Base-by-base conservation (phyloP, 2,888 invertebrate genomes). In the Pollenia labialis region DNA sequence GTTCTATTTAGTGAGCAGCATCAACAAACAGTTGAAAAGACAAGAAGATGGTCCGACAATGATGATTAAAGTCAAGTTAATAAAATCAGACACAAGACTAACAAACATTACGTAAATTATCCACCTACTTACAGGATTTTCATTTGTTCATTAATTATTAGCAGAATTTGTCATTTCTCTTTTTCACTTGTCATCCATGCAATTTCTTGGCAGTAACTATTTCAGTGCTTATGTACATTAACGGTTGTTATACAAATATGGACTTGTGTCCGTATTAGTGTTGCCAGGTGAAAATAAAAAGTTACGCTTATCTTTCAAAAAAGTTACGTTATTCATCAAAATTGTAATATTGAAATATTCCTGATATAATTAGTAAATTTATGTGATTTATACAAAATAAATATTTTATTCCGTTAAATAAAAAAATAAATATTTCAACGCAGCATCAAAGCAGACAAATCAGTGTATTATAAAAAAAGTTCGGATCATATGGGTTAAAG, bases 31-130 rank as follows among this genome's bases (percentile, higher is more conserved):
- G 32, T 32, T 8, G 14, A 58, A 32, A 11, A 58, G 4, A 18
- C 32, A 32, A 32, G 32, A 32, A 6, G 32, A 32, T 6, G 2
- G 10, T 18, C 10, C 3, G 40, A 40, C n/a, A 58, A 32, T 23
- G 56, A 56, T 23, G 9, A 56, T 58, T 58, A 14, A 58, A 40
- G 12, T 58, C 58, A 58, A 40, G n/a, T 58, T 58, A 40, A 40
- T 58, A 40, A 58, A 58, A 58, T 58, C 40, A 14, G 58, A 58
- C 23, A 4, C 58, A 40, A 58, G 42, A 32, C 58, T n/a, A 14
- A 58, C 11, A 32, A 58, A 40, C 32, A 58, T 42, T 62, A 16
- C 42, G n/a, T 14, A 58, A 62, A 42, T 9, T 42, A 16, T 42
- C 9, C 16, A 32, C 4, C 32, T 32, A 32, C 18, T 8, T n/a